A percentile compares a stretch with the other conserved stretches of the same genome.
These are phyloP conservation scores for Dryococelus australis DNA, from an alignment of 2,888 invertebrate species.

Conservation along the genomic window DNA sequence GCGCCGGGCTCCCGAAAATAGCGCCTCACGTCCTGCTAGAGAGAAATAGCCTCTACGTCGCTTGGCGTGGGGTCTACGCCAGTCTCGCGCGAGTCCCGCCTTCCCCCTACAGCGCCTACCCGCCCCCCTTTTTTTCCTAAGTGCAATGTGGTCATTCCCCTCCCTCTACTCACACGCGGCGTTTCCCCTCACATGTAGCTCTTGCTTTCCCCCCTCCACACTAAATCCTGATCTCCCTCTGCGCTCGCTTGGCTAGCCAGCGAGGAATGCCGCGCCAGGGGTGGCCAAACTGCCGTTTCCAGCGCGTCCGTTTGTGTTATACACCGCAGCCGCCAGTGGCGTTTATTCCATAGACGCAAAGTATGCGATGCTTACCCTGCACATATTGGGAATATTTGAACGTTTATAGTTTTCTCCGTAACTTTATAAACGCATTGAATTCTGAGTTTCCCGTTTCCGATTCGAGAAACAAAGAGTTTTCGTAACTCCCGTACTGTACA, in stretches of 20 bases:
- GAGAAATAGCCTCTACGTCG: not conserved
- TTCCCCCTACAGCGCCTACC: not conserved
- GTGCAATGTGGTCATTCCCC: not conserved
- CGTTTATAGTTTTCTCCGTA: no score
- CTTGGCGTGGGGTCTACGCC: slow-evolving; percentile 25
- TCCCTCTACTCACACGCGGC: not conserved
- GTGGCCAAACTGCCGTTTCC: not conserved
- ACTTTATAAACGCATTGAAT: no score
- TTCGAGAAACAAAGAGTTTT: no score
- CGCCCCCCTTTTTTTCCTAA: no score
- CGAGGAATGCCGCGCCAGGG: slow-evolving; percentile 29
- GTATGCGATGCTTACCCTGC: no score
- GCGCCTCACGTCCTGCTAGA: slow-evolving; percentile 17
- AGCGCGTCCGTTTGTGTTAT: no score
- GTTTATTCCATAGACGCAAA: no score
- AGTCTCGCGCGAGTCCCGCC: no score
- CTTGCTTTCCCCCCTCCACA: not conserved
- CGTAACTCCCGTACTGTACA: no score
- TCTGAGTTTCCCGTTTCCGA: no score
- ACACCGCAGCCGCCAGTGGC: no score
- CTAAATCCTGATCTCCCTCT: not conserved
- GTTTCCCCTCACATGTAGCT: not conserved
- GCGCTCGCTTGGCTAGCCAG: slow-evolving; percentile 22
- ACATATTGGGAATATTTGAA: no score
- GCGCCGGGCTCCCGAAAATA: slow-evolving; percentile 21